Base-by-base conservation (phyloP, 2,797 vertebrate species). In the Lepilemur septentrionalis region DNA sequence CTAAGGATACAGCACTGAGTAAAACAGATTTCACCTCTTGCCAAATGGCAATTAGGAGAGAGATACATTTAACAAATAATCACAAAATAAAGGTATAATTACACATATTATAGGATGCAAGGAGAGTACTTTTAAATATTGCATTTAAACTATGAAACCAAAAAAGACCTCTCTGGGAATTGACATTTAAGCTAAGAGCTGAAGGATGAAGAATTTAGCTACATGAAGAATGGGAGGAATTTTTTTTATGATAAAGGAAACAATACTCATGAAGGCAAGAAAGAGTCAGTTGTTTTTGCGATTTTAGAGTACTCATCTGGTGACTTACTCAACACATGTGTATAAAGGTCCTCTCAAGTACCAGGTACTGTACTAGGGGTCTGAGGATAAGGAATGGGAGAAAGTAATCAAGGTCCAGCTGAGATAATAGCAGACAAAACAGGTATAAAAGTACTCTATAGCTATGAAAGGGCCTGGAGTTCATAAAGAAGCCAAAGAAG, bases 241-340 rank as follows among this genome's bases (percentile, higher is more conserved):
- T 38, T 65, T 50, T 59, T 76, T 52, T 35, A 15, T 86, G 48
- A 75, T 20, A 69, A 22, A 91, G 32, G 50, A 70, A 91, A 76
- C 2, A 81, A 96, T 43, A 89, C 14, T 84, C 75, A 80, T n/a
- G n/a, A 93, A 69, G 35, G 69, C 52, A 97, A 90, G 32, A 85
- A 79, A 81, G 69, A 52, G 55, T 28, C n/a, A 28, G 13, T 3
- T 75, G 1, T 50, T 75, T 48, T 65, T 23, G 72, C 89, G 69
- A 93, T 75, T 78, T 90, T 18, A 79, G 17, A 95, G 76, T 18
- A 89, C 30, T 92, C 43, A 78, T 65, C 63, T 46, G 82, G 73
- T 92, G 63, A 88, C 32, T 57, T 89, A 82, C 55, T 97, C 38
- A 93, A 89, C 48, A 96, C 92, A 46, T 30, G 52, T 32, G 17